Evolutionary conservation across 2,113 vertebrate species (phyloP).

Genomic region (Astatoreochromis straeleni): DNA sequence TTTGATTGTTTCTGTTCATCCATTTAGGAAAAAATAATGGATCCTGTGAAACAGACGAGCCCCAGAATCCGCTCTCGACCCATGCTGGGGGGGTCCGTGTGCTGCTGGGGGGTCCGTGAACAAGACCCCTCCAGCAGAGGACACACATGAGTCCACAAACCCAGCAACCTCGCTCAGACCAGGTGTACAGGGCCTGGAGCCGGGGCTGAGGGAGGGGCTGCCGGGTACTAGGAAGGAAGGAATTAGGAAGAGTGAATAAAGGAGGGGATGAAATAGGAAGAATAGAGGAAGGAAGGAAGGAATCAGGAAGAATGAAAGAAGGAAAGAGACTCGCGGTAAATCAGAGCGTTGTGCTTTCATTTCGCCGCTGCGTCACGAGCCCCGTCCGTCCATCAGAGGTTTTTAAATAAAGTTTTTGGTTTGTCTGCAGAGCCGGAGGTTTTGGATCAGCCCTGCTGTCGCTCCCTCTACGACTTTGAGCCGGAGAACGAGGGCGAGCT

Average conservation of each 20-base stretch:
- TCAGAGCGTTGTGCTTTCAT: neutral
- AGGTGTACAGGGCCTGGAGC: neutral
- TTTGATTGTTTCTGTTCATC: neutral
- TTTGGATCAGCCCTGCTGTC: constrained; percentile 89
- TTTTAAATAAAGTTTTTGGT: neutral
- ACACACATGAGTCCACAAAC: neutral
- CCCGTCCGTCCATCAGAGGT: neutral
- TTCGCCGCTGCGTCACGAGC: neutral
- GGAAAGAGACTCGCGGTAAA: neutral
- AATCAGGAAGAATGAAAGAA: neutral
- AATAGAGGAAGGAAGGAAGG: neutral
- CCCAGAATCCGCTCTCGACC: neutral
- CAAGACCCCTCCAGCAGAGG: neutral
- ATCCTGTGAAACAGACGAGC: neutral
- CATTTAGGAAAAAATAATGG: neutral
- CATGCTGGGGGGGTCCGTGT: neutral
- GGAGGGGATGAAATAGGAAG: neutral
- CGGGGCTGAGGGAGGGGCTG: neutral
- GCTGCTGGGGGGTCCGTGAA: no score
- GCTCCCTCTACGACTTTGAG: constrained; percentile 89
- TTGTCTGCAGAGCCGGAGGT: constrained; percentile 70
- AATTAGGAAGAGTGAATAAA: neutral
- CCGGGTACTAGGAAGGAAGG: neutral
- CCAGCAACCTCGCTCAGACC: neutral
- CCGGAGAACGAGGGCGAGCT: constrained; percentile 93